These are phyloP conservation scores for Alauda arvensis DNA, from an alignment of 2,797 vertebrate genomes.

Conservation along the genomic window DNA sequence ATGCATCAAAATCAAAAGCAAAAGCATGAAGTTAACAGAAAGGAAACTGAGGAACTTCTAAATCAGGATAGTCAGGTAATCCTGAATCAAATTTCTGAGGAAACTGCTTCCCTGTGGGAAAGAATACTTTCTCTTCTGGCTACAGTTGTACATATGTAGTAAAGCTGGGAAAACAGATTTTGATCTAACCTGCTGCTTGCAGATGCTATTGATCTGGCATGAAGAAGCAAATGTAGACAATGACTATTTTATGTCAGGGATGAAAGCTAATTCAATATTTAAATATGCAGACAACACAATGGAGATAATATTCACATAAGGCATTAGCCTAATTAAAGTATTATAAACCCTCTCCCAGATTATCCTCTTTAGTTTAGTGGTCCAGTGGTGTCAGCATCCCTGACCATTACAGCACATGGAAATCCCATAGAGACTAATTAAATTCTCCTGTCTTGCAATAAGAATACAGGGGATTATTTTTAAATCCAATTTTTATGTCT, in stretches of 20 bases:
- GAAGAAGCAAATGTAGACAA: not conserved
- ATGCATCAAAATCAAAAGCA: not conserved
- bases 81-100: not conserved
- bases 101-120: not conserved
- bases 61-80: not conserved
- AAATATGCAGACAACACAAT: not conserved
- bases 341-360: slow-evolving; percentile 11
- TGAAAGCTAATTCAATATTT: slow-evolving; percentile 30
- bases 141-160: not conserved
- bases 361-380: slow-evolving; percentile 13
- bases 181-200: not conserved
- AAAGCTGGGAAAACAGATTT: not conserved
- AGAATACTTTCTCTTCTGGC: not conserved
- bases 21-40: not conserved
- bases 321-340: slow-evolving; percentile 1
- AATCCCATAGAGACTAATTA: slow-evolving; percentile 38
- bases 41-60: not conserved
- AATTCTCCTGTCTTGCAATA: not conserved
- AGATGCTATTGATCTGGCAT: not conserved
- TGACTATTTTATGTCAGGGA: not conserved
- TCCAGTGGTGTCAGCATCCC: slow-evolving; percentile 3
- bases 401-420: not conserved
- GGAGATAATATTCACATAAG: not conserved
- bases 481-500: not conserved
- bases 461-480: slow-evolving; percentile 16